These are phyloP conservation scores for Hipparchia semele DNA, from an alignment of 2,888 invertebrate species.

Conservation along the genomic window DNA sequence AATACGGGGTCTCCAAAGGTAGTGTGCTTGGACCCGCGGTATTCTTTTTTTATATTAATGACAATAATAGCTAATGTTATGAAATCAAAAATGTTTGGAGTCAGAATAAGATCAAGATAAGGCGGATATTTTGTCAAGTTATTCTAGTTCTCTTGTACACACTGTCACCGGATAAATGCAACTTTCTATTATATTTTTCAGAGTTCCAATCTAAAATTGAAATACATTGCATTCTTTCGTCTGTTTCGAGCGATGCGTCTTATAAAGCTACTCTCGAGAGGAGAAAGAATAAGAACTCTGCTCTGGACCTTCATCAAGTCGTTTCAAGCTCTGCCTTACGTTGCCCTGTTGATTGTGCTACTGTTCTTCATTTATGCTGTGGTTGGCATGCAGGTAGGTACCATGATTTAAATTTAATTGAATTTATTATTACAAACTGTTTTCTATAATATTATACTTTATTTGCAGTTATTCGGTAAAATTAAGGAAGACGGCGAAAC, in stretches of 20 bases:
- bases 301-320: slow-evolving; percentile 99
- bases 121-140: too few species aligned
- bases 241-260: slow-evolving; percentile 95
- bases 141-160: too few species aligned
- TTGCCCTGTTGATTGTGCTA: slow-evolving; percentile 98
- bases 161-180: too few species aligned
- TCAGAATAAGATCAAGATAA: too few species aligned
- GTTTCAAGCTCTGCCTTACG: slow-evolving; percentile 99
- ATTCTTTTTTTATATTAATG: too few species aligned
- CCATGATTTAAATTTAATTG: too few species aligned
- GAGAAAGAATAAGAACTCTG: slow-evolving; percentile 98
- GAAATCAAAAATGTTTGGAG: too few species aligned
- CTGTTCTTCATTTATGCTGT: slow-evolving; percentile 99
- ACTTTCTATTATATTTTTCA: not conserved
- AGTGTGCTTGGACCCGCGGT: too few species aligned
- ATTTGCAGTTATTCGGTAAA: slow-evolving; percentile 93
- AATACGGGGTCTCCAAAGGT: too few species aligned
- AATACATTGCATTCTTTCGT: slow-evolving; percentile 98
- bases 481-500: slow-evolving; percentile 89
- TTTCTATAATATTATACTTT: not conserved
- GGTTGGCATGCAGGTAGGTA: slow-evolving; percentile 98
- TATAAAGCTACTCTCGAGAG: slow-evolving; percentile 97
- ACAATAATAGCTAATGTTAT: too few species aligned
- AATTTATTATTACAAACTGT: too few species aligned
- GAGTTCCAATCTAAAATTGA: slow-evolving; percentile 46